Conservation (phyloP, 2,888 invertebrate species). For the Diarsia rubi region DNA sequence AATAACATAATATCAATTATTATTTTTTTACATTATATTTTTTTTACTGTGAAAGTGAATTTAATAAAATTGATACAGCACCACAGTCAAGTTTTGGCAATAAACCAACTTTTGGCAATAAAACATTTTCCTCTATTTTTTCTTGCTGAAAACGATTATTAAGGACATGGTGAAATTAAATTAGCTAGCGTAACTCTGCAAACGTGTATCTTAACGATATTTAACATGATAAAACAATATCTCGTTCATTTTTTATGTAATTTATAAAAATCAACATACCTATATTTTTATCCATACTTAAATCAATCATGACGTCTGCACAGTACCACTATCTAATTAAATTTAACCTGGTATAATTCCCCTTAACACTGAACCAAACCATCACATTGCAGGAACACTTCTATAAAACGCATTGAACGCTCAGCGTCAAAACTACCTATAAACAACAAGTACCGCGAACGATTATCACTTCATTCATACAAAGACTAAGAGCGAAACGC, state of each 20-base stretch:
- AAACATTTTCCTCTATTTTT: not conserved
- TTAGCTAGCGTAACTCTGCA: not conserved
- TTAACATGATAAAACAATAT: not conserved
- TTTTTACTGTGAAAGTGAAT: not conserved
- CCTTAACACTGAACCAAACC: not conserved
- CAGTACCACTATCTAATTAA: not conserved
- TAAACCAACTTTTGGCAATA: not conserved
- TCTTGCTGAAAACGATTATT: not conserved
- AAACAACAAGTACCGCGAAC: slow-evolving; percentile 46
- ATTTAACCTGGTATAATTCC: not conserved
- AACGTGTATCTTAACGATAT: not conserved
- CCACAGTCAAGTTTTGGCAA: slow-evolving; percentile 3
- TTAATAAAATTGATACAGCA: slow-evolving; percentile 4
- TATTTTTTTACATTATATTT: not conserved
- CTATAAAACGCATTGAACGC: slow-evolving; percentile 31
- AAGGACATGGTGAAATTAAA: not conserved
- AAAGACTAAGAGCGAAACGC: slow-evolving; percentile 48
- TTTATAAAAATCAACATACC: too few relatives aligned
- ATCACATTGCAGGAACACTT: slow-evolving; percentile 45
- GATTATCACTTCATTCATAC: slow-evolving; percentile 41
- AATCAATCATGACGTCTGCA: too few relatives aligned
- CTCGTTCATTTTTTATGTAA: not conserved
- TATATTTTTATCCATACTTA: too few relatives aligned
- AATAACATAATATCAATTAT: not conserved
- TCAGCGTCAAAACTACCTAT: slow-evolving; percentile 28